Evolutionary conservation across 2,888 invertebrate species (phyloP).

Genomic region (Scelioninae gen. 1): DNA sequence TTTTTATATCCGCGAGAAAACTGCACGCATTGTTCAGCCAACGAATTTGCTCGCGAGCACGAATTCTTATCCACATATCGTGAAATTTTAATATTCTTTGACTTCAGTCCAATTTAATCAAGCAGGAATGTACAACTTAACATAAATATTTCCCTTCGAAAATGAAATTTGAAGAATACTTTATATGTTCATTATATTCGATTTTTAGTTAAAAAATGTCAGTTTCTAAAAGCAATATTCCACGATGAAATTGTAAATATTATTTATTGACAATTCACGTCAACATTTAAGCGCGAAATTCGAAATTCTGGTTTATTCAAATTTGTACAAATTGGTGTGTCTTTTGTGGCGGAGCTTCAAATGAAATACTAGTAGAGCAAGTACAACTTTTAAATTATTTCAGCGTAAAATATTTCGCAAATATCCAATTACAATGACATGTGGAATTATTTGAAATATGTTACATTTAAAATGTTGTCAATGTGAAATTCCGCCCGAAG

Average conservation of each 20-base stretch:
- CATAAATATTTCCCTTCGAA: constrained; percentile 5
- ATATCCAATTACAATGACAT: background rate
- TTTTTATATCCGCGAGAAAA: constrained; percentile 10
- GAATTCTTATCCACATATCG: constrained; percentile 6
- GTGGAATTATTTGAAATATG: background rate
- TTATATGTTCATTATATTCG: background rate
- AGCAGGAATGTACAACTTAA: background rate
- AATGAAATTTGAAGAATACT: constrained; percentile 19
- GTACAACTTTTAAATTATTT: constrained; percentile 1
- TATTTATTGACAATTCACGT: too few relatives aligned
- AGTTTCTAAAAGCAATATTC: too few relatives aligned
- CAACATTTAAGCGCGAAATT: too few relatives aligned
- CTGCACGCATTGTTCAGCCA: background rate
- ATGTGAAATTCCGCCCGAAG: constrained; percentile 33
- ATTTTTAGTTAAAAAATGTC: too few relatives aligned
- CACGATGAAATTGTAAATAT: too few relatives aligned
- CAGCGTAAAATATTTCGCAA: constrained; percentile 3
- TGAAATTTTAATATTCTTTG: constrained; percentile 30
- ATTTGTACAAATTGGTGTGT: too few relatives aligned
- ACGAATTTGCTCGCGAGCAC: background rate
- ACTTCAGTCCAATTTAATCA: constrained; percentile 31
- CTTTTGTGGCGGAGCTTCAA: too few relatives aligned
- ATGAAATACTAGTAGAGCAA: too few relatives aligned
- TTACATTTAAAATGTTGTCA: constrained; percentile 27
- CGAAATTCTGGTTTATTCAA: too few relatives aligned